Percentiles rank a stretch among this genome's conserved stretches.
phyloP scores from a whole-genome alignment of 2,888 invertebrate genomes.

The Podotricha telesiphe region DNA sequence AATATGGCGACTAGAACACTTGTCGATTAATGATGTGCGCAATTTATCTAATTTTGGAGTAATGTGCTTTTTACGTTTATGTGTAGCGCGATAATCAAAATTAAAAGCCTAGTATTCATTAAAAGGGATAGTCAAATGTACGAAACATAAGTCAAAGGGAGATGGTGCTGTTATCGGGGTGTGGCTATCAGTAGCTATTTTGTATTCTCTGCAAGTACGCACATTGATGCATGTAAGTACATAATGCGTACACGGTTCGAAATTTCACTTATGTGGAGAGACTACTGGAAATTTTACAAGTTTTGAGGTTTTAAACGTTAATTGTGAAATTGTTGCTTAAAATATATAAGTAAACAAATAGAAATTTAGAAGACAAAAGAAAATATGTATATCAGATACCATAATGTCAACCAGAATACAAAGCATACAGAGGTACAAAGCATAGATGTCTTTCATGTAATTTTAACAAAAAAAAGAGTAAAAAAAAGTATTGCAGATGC shows the following conservation, averaged over 20 bases:
- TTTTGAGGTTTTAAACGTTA: background rate
- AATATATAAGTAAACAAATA: background rate
- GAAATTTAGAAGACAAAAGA: background rate
- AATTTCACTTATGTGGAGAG: constrained; percentile 49
- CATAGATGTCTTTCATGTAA: no score
- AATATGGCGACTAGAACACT: constrained; percentile 65
- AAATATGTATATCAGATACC: background rate
- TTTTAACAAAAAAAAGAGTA: background rate
- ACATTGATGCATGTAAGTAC: constrained; percentile 66
- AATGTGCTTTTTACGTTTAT: constrained; percentile 17
- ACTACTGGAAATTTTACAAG: constrained; percentile 16
- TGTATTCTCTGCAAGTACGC: constrained; percentile 65
- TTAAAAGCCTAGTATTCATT: constrained; percentile 55
- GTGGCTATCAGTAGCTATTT: constrained; percentile 73
- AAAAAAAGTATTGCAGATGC: constrained; percentile 44
- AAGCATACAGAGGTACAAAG: background rate
- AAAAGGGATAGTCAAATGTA: constrained; percentile 51
- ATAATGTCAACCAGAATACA: background rate
- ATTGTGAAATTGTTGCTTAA: background rate
- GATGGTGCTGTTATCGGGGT: constrained; percentile 68
- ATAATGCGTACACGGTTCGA: constrained; percentile 48
- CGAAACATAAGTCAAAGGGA: constrained; percentile 59
- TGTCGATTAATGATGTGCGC: constrained; percentile 60
- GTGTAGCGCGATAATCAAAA: constrained; percentile 37
- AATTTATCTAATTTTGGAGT: constrained; percentile 55